Conservation (phyloP, 2,888 invertebrate species). For the Aphodius sticticus region DNA sequence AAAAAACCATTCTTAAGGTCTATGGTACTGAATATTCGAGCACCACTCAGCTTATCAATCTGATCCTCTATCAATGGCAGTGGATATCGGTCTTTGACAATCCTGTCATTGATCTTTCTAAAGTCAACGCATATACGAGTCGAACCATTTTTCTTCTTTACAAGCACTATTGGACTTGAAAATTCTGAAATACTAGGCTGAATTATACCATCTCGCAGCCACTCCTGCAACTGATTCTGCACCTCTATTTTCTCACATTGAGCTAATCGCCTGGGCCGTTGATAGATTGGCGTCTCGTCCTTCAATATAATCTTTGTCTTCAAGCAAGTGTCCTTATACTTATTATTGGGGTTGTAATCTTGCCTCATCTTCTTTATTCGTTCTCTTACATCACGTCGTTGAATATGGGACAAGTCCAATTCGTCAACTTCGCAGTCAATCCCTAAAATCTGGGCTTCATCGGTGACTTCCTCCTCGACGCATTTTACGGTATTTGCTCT, state of each 20-base stretch:
- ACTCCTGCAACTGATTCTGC: background rate
- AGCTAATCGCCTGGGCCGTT: too few species aligned
- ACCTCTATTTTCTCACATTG: too few species aligned
- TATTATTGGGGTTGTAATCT: too few species aligned
- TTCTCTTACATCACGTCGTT: too few species aligned
- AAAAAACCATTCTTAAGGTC: constrained; percentile 33
- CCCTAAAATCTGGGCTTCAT: too few species aligned
- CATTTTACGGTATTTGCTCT: too few species aligned
- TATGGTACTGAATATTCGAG: constrained; percentile 16
- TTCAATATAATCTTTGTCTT: constrained; percentile 13
- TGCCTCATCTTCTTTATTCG: too few species aligned
- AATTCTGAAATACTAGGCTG: constrained; percentile 44
- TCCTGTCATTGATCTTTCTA: constrained; percentile 41
- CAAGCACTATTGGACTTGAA: constrained; percentile 42
- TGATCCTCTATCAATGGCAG: constrained; percentile 37
- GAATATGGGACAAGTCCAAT: too few species aligned
- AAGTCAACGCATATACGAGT: constrained; percentile 43
- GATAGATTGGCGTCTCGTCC: too few species aligned
- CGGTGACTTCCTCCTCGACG: too few species aligned
- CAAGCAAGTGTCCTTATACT: too few species aligned
- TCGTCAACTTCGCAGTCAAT: too few species aligned
- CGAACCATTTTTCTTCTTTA: constrained; percentile 44
- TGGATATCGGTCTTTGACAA: constrained; percentile 42
- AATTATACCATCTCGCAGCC: constrained; percentile 40
- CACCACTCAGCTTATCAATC: constrained; percentile 18